Conservation (phyloP, 1,140 invertebrate species). For the Yoshiicerus persimilis region DNA sequence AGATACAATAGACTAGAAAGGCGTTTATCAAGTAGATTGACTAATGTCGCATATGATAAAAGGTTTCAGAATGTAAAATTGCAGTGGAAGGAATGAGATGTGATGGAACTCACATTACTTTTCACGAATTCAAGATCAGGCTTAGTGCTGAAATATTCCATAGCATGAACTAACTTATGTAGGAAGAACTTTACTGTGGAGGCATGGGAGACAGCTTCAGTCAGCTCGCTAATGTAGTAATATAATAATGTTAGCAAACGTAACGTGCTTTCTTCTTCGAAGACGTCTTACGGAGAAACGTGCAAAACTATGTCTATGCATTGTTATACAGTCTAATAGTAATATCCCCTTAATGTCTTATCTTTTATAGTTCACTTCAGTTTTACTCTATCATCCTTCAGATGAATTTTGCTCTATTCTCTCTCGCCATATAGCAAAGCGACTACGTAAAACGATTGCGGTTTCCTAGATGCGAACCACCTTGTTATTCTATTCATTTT, state of each 20-base stretch:
- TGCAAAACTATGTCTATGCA: background rate
- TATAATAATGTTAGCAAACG: background rate
- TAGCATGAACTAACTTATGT: background rate
- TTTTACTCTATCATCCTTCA: background rate
- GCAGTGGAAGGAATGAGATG: background rate
- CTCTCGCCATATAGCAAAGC: background rate
- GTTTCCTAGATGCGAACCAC: background rate
- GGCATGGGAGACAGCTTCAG: background rate
- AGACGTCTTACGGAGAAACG: background rate
- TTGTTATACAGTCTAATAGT: background rate
- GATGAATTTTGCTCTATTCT: background rate
- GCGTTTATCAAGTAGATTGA: background rate
- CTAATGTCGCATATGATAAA: background rate
- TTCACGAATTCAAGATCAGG: background rate
- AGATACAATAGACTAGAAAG: background rate
- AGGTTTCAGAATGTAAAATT: background rate
- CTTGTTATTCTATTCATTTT: conserved; percentile 16
- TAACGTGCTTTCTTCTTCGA: background rate
- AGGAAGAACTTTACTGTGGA: background rate
- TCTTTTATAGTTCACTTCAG: background rate
- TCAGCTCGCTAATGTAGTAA: background rate
- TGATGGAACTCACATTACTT: background rate
- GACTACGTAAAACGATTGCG: background rate
- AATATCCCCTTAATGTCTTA: background rate
- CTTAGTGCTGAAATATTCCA: background rate